These are phyloP conservation scores for Aplysia californica DNA, from an alignment of 1,140 invertebrate species.

Conservation along the genomic window DNA sequence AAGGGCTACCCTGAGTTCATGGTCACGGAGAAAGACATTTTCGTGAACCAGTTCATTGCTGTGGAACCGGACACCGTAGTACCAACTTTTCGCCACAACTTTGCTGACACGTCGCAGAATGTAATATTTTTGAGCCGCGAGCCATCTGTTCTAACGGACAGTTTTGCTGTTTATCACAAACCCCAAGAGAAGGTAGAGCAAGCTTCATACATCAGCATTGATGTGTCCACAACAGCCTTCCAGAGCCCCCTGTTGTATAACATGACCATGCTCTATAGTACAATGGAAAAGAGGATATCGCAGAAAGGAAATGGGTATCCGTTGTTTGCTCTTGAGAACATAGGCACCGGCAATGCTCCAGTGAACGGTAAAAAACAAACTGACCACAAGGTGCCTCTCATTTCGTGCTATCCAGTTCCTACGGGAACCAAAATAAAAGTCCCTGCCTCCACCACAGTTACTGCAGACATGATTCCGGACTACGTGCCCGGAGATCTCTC, in stretches of 20 bases:
- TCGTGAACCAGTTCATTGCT: slow-evolving; percentile 30
- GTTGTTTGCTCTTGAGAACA: slow-evolving; percentile 26
- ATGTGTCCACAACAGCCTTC: slow-evolving; percentile 20
- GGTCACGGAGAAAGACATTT: slow-evolving; percentile 13
- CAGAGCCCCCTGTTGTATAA: slow-evolving; percentile 21
- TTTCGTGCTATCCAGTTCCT: slow-evolving; percentile 22
- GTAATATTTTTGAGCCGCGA: slow-evolving; percentile 20
- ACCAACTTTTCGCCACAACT: slow-evolving; percentile 23
- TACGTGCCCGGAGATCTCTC: slow-evolving; percentile 25
- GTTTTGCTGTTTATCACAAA: slow-evolving; percentile 13
- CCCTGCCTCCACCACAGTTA: background rate
- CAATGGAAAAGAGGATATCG: slow-evolving; percentile 12
- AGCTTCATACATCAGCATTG: background rate
- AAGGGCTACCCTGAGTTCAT: slow-evolving; percentile 24
- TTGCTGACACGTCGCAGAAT: slow-evolving; percentile 21
- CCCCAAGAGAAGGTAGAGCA: background rate
- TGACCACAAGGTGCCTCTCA: background rate
- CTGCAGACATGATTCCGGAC: background rate
- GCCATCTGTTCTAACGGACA: slow-evolving; percentile 1
- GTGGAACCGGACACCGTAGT: slow-evolving; percentile 26
- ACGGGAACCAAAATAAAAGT: slow-evolving; percentile 18
- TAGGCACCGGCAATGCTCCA: background rate
- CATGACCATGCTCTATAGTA: slow-evolving; percentile 30
- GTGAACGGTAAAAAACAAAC: background rate
- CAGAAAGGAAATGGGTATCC: slow-evolving; percentile 27